Evolutionary conservation across 2,888 invertebrate species (phyloP).

Genomic region (Gastracanthus pulcherrimus): DNA sequence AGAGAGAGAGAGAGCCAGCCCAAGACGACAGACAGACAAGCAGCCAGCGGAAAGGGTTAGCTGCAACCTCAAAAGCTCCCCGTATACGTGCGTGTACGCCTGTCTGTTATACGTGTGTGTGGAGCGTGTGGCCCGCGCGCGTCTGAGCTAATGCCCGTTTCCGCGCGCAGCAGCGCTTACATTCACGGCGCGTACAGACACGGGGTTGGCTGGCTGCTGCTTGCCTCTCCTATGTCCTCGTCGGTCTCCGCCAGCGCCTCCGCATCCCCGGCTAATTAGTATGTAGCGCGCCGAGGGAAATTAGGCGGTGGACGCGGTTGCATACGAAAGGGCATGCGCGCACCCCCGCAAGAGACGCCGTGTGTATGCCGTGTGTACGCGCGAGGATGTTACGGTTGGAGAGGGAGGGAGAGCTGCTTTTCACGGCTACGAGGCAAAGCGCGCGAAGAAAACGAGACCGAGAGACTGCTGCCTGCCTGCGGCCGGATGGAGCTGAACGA

Average conservation of each 20-base stretch:
- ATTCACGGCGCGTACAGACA: constrained; percentile 55
- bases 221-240: neutral
- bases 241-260: neutral
- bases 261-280: constrained; percentile 64
- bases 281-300: constrained; percentile 66
- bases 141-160: constrained; percentile 33
- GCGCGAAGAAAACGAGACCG: too few relatives aligned
- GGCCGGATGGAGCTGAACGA: too few relatives aligned
- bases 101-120: too few relatives aligned
- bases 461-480: too few relatives aligned
- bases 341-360: too few relatives aligned
- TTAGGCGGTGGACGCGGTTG: constrained; percentile 65
- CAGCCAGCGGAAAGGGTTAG: neutral
- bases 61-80: constrained; percentile 30
- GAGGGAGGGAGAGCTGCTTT: too few relatives aligned
- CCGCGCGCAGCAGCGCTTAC: constrained; percentile 30
- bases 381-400: too few relatives aligned
- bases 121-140: neutral
- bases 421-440: too few relatives aligned
- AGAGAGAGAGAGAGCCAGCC: neutral
- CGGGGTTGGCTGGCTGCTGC: neutral
- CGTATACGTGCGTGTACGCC: neutral
- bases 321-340: constrained; percentile 64
- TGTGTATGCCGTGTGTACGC: neutral
- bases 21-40: constrained; percentile 8